phyloP scores from a whole-genome alignment of 2,797 vertebrate genomes.

The Simalia tracyae region DNA sequence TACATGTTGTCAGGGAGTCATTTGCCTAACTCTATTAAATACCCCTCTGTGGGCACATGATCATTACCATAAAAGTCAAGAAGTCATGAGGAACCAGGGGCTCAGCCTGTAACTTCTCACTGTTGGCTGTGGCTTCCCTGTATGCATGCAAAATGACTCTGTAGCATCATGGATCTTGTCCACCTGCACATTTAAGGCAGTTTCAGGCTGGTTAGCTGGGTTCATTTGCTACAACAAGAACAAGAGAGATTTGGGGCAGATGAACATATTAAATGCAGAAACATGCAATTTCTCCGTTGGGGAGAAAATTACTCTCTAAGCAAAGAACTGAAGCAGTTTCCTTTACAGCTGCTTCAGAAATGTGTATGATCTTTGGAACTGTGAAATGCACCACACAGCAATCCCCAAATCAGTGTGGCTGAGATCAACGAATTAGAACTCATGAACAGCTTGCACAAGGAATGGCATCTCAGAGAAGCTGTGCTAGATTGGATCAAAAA shows the following conservation, averaged over 20 bases:
- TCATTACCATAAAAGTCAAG: slow-evolving; percentile 7
- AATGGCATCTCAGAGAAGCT: neutral
- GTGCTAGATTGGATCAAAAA: neutral
- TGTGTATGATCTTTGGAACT: neutral
- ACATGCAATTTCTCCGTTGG: neutral
- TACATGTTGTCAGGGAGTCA: neutral
- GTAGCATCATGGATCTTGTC: neutral
- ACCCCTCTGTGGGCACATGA: slow-evolving; percentile 17
- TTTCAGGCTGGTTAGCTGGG: neutral
- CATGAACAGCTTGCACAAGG: neutral
- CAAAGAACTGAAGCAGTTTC: neutral
- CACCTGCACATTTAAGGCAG: neutral
- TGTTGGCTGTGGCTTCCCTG: neutral
- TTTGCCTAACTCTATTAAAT: neutral
- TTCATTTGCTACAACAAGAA: neutral
- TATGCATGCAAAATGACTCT: neutral
- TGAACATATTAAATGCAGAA: neutral
- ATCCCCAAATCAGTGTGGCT: neutral
- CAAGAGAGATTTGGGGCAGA: neutral
- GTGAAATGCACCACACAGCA: neutral
- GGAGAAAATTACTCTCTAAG: neutral
- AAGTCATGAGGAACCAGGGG: slow-evolving; percentile 1
- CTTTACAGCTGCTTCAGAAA: neutral
- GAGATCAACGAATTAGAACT: neutral
- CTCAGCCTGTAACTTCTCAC: neutral